Evolutionary conservation across 1,140 invertebrate genomes (phyloP).

Genomic region (Bombus difficillimus): DNA sequence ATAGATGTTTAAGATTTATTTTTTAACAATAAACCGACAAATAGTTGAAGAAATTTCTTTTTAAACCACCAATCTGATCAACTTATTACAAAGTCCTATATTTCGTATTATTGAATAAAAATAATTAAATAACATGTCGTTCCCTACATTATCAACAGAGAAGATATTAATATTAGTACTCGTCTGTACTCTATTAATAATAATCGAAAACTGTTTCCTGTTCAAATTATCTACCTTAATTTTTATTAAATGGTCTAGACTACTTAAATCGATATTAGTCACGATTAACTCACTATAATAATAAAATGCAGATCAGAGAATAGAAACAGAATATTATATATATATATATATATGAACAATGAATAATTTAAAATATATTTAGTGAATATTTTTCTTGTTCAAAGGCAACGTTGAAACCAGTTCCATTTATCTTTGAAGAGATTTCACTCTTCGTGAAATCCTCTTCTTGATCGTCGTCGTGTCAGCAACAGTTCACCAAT

Average conservation of each 20-base stretch:
- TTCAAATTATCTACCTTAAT: background rate
- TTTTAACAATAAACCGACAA: background rate
- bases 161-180: too few species aligned
- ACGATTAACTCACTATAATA: background rate
- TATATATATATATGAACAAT: background rate
- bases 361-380: background rate
- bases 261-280: background rate
- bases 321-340: background rate
- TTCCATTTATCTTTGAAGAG: background rate
- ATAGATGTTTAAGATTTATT: background rate
- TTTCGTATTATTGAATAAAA: background rate
- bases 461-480: background rate
- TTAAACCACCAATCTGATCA: too few species aligned
- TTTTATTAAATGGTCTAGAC: background rate
- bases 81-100: background rate
- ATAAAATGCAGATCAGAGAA: background rate
- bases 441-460: background rate
- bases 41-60: background rate
- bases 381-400: background rate
- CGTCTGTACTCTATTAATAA: too few species aligned
- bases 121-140: background rate
- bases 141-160: background rate
- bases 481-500: background rate
- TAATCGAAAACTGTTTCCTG: background rate
- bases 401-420: background rate